These are phyloP conservation scores for Brachionus sp. DNA, from an alignment of 1,140 invertebrate genomes.

Conservation along the genomic window DNA sequence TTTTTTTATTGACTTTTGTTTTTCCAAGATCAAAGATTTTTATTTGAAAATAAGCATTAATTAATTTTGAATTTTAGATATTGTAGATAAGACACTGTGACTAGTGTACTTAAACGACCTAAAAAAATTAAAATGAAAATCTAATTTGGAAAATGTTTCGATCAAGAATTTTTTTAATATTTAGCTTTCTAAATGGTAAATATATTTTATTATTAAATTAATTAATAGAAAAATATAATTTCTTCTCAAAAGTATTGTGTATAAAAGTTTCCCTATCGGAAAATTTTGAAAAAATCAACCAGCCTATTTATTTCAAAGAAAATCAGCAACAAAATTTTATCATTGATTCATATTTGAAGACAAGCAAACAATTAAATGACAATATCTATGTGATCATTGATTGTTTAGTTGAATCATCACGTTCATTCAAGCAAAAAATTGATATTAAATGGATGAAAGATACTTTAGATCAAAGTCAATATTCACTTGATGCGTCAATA, in stretches of 20 bases:
- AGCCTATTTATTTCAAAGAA: not conserved
- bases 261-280: not conserved
- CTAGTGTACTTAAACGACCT: not conserved
- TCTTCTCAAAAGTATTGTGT: not conserved
- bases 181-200: not conserved
- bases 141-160: not conserved
- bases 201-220: not conserved
- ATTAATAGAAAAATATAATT: not conserved
- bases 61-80: not conserved
- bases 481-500: not conserved
- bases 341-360: not conserved
- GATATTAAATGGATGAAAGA: conserved; percentile 22
- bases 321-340: not conserved
- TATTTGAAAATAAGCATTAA: not conserved
- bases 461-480: not conserved
- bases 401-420: not conserved
- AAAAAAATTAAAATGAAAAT: not conserved
- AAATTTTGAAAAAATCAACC: not conserved
- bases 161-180: not conserved
- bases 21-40: not conserved
- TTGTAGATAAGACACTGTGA: not conserved
- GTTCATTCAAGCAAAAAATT: not conserved
- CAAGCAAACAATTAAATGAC: not conserved
- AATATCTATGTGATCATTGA: not conserved
- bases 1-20: not conserved